phyloP scores from a whole-genome alignment of 2,113 vertebrate genomes.

The Tachuris rubrigastra region DNA sequence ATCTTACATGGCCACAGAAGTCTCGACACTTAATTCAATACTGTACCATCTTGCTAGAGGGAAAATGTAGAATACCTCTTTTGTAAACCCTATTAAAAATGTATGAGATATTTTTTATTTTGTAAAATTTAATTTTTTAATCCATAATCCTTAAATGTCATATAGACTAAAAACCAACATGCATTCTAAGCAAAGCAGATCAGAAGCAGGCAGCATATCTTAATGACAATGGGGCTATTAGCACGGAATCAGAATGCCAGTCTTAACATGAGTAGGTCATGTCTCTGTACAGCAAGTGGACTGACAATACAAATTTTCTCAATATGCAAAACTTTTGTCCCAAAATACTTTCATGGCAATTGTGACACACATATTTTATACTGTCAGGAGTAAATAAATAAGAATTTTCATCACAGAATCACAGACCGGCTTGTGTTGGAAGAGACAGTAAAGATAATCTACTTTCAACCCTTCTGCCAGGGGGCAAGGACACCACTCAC shows the following conservation, averaged over 20 bases:
- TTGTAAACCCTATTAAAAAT: slow-evolving; percentile 51
- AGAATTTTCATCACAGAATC: not conserved
- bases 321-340: not conserved
- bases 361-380: not conserved
- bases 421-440: not conserved
- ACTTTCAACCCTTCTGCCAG: not conserved
- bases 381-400: not conserved
- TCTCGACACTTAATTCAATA: slow-evolving; percentile 44
- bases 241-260: slow-evolving; percentile 26
- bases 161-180: slow-evolving; percentile 30
- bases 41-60: slow-evolving; percentile 32
- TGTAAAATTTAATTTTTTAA: slow-evolving; percentile 40
- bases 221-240: slow-evolving; percentile 42
- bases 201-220: slow-evolving; percentile 17
- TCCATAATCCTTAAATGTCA: slow-evolving; percentile 15
- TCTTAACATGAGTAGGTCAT: not conserved
- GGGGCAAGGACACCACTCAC: not conserved
- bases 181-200: slow-evolving; percentile 46
- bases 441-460: not conserved
- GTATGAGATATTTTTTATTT: slow-evolving; percentile 9
- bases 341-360: not conserved
- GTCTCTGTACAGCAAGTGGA: not conserved
- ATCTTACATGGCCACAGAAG: slow-evolving; percentile 24
- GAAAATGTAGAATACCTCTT: slow-evolving; percentile 39
- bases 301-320: slow-evolving; percentile 10